Evolutionary conservation across 2,888 invertebrate species (phyloP).

Genomic region (Acanthosepion lycidas): DNA sequence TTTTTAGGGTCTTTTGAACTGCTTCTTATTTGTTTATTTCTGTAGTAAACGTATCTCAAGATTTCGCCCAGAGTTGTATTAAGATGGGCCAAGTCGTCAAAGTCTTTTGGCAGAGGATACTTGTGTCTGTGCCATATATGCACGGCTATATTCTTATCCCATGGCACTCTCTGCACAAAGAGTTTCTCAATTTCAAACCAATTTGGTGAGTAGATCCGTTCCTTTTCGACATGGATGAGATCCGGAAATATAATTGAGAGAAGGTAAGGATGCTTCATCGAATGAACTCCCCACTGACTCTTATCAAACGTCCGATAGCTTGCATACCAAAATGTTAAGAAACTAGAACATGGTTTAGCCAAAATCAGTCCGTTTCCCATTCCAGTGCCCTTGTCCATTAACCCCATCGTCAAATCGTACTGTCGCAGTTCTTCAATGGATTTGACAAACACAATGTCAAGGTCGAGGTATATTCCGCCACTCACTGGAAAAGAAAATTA

Average conservation of each 20-base stretch:
- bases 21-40: not conserved
- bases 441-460: conserved; percentile 54
- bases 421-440: conserved; percentile 51
- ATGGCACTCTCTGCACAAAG: conserved; percentile 52
- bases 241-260: conserved; percentile 50
- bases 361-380: conserved; percentile 56
- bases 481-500: conserved; percentile 51
- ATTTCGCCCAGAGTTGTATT: conserved; percentile 55
- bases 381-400: conserved; percentile 54
- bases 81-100: conserved; percentile 50
- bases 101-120: conserved; percentile 51
- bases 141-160: conserved; percentile 53
- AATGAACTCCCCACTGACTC: conserved; percentile 51
- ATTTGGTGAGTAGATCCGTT: conserved; percentile 53
- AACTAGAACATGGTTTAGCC: conserved; percentile 50
- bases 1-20: not conserved
- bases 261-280: conserved; percentile 51
- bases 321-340: conserved; percentile 53
- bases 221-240: conserved; percentile 53
- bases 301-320: conserved; percentile 51
- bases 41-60: conserved; percentile 53
- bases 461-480: conserved; percentile 57
- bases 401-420: conserved; percentile 53
- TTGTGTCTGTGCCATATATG: conserved; percentile 53
- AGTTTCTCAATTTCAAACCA: conserved; percentile 54